Base-by-base conservation (phyloP, 2,797 vertebrate genomes). In the Smutsia gigantea region DNA sequence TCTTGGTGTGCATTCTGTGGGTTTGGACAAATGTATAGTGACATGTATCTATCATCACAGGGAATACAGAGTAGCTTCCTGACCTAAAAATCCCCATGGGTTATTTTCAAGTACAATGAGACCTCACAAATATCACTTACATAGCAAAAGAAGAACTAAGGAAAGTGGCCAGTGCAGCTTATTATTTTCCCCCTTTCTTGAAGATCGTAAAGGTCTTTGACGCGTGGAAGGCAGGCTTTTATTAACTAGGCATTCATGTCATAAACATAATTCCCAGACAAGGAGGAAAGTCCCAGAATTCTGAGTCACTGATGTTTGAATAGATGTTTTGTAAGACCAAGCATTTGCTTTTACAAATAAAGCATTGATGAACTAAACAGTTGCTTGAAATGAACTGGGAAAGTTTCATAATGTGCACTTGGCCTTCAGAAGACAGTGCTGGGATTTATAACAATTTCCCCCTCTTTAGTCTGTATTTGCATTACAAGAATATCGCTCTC, bases 231-330 rank as follows among this genome's bases (percentile, higher is more conserved):
- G 95, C 75, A 75, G 64, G 93, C 96, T 98, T 97, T 98, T 93
- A 97, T 97, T 97, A 96, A 93, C 74, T 64, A 95, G 95, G 88
- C 88, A 14, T 96, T 97, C 97, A 94, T 96, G 86, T 90, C 61
- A 72, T 95, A 97, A 98, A 98, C 97, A 96, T 94, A 93, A 97
- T 97, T 98, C 93, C 94, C 97, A 96, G 97, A 97, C 89, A 42
- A 93, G 95, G 96, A 97, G 98, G 98, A 98, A 98, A 98, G 97
- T 97, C 97, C 98, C 97, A 81, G 97, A 93, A 96, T 97, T 98
- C 96, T 98, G 98, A 98, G 96, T 98, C 98, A 98, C 5, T 94
- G 79, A 69, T 78, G 86, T 97, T 97, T 98, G 97, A 98, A 98
- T 98, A 97, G 97, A 85, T 92, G 95, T 97, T 97, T 97, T 98